Conservation (phyloP, 2,113 vertebrate species). For the Trogon surrucura region DNA sequence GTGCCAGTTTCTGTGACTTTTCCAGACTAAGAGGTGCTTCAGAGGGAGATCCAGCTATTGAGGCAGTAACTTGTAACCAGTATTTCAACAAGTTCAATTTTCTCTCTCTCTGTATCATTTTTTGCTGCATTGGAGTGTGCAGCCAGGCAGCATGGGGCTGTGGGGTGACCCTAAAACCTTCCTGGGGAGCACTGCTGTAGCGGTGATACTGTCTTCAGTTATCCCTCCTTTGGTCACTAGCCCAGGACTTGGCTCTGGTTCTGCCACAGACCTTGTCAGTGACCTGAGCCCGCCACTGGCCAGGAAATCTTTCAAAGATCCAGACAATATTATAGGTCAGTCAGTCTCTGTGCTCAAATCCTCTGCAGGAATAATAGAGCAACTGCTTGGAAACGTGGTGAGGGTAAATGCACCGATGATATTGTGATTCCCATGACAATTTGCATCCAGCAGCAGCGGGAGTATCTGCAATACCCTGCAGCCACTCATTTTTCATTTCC, state of each 20-base stretch:
- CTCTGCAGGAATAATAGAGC: background rate
- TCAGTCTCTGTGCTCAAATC: background rate
- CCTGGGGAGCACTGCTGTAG: background rate
- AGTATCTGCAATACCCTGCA: background rate
- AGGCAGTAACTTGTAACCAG: background rate
- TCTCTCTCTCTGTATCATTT: background rate
- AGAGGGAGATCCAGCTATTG: background rate
- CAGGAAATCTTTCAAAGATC: background rate
- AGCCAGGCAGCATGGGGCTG: background rate
- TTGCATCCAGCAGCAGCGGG: accelerated
- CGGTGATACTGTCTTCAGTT: background rate
- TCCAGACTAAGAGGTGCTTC: background rate
- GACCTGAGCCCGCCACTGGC: background rate
- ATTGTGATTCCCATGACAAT: accelerated
- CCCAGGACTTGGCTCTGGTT: background rate
- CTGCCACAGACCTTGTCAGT: background rate
- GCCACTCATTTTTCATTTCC: background rate
- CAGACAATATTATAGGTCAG: background rate
- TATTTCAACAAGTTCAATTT: background rate
- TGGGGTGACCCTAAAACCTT: background rate
- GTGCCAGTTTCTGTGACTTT: background rate
- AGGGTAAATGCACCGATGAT: background rate
- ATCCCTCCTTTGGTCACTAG: background rate
- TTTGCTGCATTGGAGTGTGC: background rate
- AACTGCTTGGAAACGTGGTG: background rate